Conservation (phyloP, 2,113 vertebrate species). For the Butorides virescens region DNA sequence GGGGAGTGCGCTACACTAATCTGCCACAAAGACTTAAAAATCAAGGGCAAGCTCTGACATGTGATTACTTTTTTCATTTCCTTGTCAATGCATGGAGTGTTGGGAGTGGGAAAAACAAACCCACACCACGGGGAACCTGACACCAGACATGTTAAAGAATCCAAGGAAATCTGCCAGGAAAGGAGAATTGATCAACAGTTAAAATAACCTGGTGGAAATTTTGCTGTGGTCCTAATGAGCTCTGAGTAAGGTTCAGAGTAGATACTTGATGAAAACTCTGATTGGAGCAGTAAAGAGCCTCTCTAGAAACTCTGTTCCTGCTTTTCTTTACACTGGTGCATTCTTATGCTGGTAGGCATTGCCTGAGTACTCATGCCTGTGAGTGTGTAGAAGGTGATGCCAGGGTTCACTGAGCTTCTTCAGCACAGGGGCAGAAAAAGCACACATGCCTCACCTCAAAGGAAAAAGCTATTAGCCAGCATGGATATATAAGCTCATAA, state of each 20-base stretch:
- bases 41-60: constrained; percentile 46
- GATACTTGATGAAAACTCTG: background rate
- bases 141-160: constrained; percentile 23
- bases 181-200: constrained; percentile 13
- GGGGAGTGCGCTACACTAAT: background rate
- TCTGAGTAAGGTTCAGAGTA: background rate
- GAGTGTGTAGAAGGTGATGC: background rate
- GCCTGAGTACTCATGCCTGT: background rate
- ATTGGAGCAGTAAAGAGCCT: background rate
- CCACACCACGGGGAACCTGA: background rate
- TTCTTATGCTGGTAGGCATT: background rate
- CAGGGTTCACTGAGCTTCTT: background rate
- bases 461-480: background rate
- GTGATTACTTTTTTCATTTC: constrained; percentile 28
- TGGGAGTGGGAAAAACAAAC: background rate
- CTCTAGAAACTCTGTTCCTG: background rate
- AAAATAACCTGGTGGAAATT: background rate
- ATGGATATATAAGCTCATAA: background rate
- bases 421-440: background rate
- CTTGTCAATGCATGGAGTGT: background rate
- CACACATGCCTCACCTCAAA: background rate
- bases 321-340: background rate
- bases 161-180: background rate
- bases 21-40: constrained; percentile 32
- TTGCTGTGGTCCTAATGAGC: background rate